Evolutionary conservation across 1,140 invertebrate species (phyloP).

Genomic region (Anadara kagoshimensis): DNA sequence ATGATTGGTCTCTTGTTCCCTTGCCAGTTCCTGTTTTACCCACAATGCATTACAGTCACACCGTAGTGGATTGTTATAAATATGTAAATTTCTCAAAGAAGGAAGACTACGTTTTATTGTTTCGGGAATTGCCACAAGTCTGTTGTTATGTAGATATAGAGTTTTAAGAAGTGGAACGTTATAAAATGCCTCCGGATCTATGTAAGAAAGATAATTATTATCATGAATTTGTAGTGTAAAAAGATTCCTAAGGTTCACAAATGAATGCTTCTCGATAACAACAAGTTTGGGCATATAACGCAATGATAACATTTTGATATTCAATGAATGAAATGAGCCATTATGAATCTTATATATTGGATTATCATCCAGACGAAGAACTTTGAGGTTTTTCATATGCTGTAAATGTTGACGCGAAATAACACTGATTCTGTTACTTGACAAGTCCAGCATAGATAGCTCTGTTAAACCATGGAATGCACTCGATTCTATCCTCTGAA

Average conservation of each 20-base stretch:
- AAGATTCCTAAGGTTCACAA: conserved; percentile 71
- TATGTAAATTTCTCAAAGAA: conserved; percentile 63
- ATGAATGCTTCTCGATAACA: conserved; percentile 71
- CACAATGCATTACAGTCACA: conserved; percentile 76
- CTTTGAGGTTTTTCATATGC: conserved; percentile 50
- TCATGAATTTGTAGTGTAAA: conserved; percentile 69
- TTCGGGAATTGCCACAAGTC: conserved; percentile 66
- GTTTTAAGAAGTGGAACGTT: conserved; percentile 66
- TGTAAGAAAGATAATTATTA: conserved; percentile 71
- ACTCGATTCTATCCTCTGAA: conserved; percentile 44
- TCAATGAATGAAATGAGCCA: conserved; percentile 66
- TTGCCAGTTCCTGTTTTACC: conserved; percentile 63
- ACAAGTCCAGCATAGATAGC: conserved; percentile 58
- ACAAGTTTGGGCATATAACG: conserved; percentile 69
- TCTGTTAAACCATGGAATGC: conserved; percentile 55
- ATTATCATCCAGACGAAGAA: conserved; percentile 64
- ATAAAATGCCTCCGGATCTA: conserved; percentile 72
- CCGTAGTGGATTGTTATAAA: conserved; percentile 74
- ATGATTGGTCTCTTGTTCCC: conserved; percentile 32
- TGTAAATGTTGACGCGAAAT: conserved; percentile 53
- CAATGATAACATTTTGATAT: conserved; percentile 65
- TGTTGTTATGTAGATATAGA: conserved; percentile 73
- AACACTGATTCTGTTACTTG: conserved; percentile 51
- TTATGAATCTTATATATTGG: conserved; percentile 59
- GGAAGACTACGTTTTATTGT: conserved; percentile 59